Percentiles rank a stretch among this genome's conserved stretches.
Conservation (phyloP, 2,797 vertebrate species). For the Scyliorhinus canicula region DNA sequence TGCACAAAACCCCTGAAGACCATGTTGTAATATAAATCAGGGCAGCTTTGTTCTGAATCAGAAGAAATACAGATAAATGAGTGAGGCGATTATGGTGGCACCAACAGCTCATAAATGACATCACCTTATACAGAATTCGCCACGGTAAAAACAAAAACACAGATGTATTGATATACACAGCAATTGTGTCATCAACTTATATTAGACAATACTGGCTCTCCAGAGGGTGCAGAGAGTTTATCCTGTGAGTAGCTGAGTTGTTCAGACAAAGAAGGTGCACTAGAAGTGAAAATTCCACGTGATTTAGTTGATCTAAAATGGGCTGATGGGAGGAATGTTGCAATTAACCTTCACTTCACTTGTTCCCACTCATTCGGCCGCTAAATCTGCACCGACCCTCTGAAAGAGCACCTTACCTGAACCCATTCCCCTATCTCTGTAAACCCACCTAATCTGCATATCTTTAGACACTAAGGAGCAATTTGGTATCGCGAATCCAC, state of each 20-base stretch:
- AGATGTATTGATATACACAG: constrained; percentile 31
- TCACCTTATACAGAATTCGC: not conserved
- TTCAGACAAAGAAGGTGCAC: not conserved
- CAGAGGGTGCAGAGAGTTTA: constrained; percentile 44
- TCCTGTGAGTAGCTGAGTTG: constrained; percentile 3
- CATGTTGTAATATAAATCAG: not conserved
- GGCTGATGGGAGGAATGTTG: not conserved
- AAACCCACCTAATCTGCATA: too few species aligned
- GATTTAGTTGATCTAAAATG: not conserved
- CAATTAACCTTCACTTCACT: not conserved
- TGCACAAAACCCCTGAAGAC: not conserved
- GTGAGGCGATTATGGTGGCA: not conserved
- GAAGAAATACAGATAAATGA: not conserved
- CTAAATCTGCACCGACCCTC: too few species aligned
- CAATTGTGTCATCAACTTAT: constrained; percentile 16
- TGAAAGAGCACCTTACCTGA: too few species aligned
- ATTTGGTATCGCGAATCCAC: too few species aligned
- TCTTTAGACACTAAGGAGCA: too few species aligned
- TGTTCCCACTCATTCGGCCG: too few species aligned
- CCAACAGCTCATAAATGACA: not conserved
- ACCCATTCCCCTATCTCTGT: too few species aligned
- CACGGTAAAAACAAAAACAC: constrained; percentile 28
- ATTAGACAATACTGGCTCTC: constrained; percentile 3
- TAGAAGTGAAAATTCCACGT: too few species aligned
- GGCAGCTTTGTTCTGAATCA: not conserved